Percentiles rank a stretch among this genome's conserved stretches.
Conservation (phyloP, 2,113 vertebrate species). For the Perca fluviatilis region DNA sequence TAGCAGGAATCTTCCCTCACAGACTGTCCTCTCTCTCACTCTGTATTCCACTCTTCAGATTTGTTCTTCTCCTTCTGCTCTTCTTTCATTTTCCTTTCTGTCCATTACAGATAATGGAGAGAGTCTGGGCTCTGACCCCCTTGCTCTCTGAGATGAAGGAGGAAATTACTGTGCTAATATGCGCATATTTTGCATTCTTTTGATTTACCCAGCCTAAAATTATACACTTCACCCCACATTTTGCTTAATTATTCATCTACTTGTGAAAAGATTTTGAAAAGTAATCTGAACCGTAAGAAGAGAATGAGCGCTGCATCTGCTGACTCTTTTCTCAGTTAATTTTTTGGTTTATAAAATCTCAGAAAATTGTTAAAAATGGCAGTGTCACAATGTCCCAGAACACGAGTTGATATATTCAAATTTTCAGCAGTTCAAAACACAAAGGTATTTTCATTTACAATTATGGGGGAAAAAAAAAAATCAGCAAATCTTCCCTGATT, state of each 20-base stretch:
- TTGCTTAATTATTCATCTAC: slow-evolving; percentile 66
- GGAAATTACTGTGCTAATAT: slow-evolving; percentile 64
- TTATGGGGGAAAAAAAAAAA: neutral
- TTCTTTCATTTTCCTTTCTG: slow-evolving; percentile 15
- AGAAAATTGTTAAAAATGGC: neutral
- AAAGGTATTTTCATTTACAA: neutral
- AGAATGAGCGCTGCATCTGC: neutral
- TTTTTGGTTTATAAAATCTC: neutral
- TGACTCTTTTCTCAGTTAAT: neutral
- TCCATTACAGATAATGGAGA: slow-evolving; percentile 44
- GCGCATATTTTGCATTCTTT: slow-evolving; percentile 73
- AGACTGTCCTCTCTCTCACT: slow-evolving; percentile 9
- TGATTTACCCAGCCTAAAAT: slow-evolving; percentile 51
- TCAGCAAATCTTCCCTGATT: neutral
- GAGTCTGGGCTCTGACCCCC: slow-evolving; percentile 38
- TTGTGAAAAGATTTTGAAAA: slow-evolving; percentile 47
- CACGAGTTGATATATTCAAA: neutral
- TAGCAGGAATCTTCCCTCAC: slow-evolving; percentile 14
- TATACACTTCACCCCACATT: slow-evolving; percentile 50
- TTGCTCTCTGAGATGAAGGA: slow-evolving; percentile 47
- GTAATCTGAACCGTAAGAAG: slow-evolving; percentile 10
- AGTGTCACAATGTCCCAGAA: neutral
- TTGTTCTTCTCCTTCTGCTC: neutral
- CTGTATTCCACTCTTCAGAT: neutral
- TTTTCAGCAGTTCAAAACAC: neutral